These are phyloP conservation scores for Microtus oregoni DNA, from an alignment of 2,113 vertebrate species.

Conservation along the genomic window DNA sequence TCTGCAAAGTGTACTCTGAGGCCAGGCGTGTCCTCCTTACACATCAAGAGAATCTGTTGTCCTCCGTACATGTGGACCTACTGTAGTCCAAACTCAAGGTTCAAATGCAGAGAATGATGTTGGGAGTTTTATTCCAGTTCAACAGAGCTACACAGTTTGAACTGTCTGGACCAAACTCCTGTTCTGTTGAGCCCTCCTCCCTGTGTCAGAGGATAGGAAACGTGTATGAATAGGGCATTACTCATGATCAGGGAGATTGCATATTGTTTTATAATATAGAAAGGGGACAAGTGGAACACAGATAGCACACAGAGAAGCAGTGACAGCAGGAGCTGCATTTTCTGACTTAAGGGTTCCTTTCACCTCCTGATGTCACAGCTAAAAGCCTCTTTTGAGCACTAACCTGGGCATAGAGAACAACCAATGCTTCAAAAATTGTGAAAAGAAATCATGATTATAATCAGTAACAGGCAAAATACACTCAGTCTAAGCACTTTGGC, in stretches of 20 bases:
- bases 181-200: background rate
- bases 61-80: background rate
- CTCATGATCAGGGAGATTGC: background rate
- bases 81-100: background rate
- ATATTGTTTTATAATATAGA: background rate
- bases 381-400: background rate
- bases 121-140: background rate
- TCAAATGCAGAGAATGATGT: background rate
- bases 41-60: background rate
- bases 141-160: background rate
- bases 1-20: background rate
- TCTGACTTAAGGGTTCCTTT: background rate
- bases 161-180: background rate
- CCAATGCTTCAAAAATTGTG: background rate
- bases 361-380: background rate
- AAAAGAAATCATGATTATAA: background rate
- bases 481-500: background rate
- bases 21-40: background rate
- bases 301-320: background rate
- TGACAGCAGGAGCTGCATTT: background rate
- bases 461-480: background rate
- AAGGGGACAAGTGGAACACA: background rate
- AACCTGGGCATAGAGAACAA: background rate
- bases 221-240: accelerated
- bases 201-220: background rate